Percentiles rank a stretch among this genome's conserved stretches.
These are phyloP conservation scores for Scomber japonicus DNA, from an alignment of 2,113 vertebrate genomes.

Conservation along the genomic window DNA sequence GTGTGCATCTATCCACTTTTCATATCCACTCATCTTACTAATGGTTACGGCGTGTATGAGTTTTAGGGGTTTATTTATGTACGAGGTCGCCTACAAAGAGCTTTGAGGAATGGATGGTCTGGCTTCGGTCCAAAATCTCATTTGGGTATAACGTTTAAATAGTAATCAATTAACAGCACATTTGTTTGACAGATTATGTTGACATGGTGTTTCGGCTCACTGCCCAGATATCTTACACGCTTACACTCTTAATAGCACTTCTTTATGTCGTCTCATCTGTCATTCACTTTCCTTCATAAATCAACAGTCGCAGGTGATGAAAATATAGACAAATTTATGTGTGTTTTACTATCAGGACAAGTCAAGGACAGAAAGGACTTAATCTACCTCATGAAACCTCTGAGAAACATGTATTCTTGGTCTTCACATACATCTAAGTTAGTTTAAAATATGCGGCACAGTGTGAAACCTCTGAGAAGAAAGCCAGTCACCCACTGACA, in stretches of 20 bases:
- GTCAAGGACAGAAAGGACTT: not conserved
- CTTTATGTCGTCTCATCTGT: constrained; percentile 13
- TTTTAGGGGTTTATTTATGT: constrained; percentile 2
- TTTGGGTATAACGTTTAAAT: constrained; percentile 25
- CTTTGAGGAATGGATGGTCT: not conserved
- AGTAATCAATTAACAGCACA: constrained; percentile 31
- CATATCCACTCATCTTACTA: not conserved
- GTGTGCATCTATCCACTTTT: not conserved
- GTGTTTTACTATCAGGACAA: not conserved
- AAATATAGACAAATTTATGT: not conserved
- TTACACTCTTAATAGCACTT: constrained; percentile 37
- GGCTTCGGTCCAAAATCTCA: constrained; percentile 27
- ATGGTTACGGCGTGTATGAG: not conserved
- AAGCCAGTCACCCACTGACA: constrained; percentile 3
- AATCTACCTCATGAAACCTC: not conserved
- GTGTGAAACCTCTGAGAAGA: not conserved
- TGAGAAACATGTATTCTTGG: not conserved
- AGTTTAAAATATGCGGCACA: constrained; percentile 4
- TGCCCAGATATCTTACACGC: constrained; percentile 28
- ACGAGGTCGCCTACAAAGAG: not conserved
- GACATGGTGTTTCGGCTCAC: constrained; percentile 29
- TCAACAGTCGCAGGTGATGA: constrained; percentile 11
- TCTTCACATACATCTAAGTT: not conserved
- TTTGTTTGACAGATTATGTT: constrained; percentile 33
- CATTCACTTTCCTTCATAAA: constrained; percentile 27